phyloP scores from a whole-genome alignment of 2,888 invertebrate species.

The Carpatolechia fugitivella region DNA sequence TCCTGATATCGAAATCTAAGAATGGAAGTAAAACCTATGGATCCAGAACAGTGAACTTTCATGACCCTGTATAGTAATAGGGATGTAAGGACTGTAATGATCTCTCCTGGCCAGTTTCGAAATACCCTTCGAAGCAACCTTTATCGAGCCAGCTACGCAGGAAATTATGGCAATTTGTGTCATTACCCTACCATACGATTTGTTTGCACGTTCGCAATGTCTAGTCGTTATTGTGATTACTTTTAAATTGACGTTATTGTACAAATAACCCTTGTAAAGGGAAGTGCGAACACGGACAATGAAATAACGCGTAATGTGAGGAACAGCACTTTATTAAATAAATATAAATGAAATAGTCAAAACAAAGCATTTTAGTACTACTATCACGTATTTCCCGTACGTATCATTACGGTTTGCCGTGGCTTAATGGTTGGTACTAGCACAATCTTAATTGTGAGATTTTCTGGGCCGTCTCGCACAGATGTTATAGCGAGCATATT shows the following conservation, averaged over 20 bases:
- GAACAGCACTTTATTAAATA: background rate
- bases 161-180: slow-evolving; percentile 59
- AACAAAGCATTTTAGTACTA: background rate
- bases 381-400: background rate
- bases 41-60: no score
- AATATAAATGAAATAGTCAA: background rate
- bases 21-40: no score
- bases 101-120: slow-evolving; percentile 43
- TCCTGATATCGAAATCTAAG: no score
- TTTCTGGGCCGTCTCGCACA: slow-evolving; percentile 48
- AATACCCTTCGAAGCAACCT: slow-evolving; percentile 44
- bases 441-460: slow-evolving; percentile 32
- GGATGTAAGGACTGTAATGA: slow-evolving; percentile 33
- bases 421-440: background rate
- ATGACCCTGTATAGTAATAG: no score
- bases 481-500: slow-evolving; percentile 40
- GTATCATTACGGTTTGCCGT: background rate
- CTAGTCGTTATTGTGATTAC: slow-evolving; percentile 55
- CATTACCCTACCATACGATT: slow-evolving; percentile 46
- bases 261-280: slow-evolving; percentile 32
- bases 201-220: slow-evolving; percentile 47
- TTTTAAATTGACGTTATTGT: slow-evolving; percentile 58
- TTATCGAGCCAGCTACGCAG: slow-evolving; percentile 40
- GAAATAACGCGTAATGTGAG: background rate
- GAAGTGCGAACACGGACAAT: slow-evolving; percentile 12